Conservation (phyloP, 2,113 vertebrate species). For the Mormyrus iriodes region DNA sequence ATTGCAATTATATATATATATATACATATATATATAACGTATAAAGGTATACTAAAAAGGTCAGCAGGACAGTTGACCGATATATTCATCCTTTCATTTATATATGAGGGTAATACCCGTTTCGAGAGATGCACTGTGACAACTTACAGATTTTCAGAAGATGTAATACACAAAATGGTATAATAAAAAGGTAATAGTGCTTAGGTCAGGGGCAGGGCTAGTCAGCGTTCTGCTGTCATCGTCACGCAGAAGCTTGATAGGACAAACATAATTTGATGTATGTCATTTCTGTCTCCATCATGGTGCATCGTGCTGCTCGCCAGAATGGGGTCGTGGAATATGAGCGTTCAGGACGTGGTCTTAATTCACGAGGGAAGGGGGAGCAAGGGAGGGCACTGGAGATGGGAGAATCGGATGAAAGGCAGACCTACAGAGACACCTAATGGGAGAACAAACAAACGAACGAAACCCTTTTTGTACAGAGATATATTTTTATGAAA, state of each 20-base stretch:
- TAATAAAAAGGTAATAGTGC: background rate
- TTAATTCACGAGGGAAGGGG: background rate
- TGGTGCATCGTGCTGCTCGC: constrained; percentile 7
- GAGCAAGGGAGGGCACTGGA: constrained; percentile 29
- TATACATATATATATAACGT: background rate
- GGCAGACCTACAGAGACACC: constrained; percentile 36
- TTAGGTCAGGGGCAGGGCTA: background rate
- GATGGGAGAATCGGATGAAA: constrained; percentile 24
- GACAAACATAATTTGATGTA: background rate
- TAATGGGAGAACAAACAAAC: constrained; percentile 53
- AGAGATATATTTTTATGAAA: constrained; percentile 99
- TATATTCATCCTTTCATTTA: background rate
- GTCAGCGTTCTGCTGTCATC: background rate
- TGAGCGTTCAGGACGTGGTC: background rate
- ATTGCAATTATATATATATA: constrained; percentile 13
- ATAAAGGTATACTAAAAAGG: constrained; percentile 1
- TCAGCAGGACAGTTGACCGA: background rate
- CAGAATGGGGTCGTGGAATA: constrained; percentile 15
- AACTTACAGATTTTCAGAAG: background rate
- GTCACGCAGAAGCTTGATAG: background rate
- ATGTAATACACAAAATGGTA: background rate
- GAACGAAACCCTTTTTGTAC: constrained; percentile 80
- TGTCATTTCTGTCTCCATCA: background rate
- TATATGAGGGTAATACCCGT: background rate
- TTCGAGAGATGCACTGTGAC: constrained; percentile 8